Evolutionary conservation across 2,113 vertebrate genomes (phyloP).

Genomic region (Pseudorasbora parva): DNA sequence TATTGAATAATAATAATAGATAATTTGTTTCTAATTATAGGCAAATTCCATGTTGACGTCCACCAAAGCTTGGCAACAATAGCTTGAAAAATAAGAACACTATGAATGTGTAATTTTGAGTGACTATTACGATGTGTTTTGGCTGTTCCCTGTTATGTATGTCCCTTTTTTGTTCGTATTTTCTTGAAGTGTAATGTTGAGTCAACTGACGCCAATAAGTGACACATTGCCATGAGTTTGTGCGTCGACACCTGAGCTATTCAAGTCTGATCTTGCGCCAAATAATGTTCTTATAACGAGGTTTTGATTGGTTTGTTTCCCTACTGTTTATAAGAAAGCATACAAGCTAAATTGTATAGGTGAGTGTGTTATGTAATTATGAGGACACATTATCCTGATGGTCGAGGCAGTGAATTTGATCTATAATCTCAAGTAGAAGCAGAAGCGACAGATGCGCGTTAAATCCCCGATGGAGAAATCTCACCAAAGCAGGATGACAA

Average conservation of each 20-base stretch:
- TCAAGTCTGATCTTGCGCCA: not conserved
- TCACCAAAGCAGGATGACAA: conserved; percentile 12
- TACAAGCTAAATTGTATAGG: not conserved
- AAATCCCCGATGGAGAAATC: conserved; percentile 16
- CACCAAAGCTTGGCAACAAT: not conserved
- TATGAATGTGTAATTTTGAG: not conserved
- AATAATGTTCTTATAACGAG: not conserved
- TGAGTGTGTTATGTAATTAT: conserved; percentile 12
- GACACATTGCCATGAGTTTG: not conserved
- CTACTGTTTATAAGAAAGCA: not conserved
- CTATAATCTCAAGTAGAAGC: not conserved
- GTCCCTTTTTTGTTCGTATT: not conserved
- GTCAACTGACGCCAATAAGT: not conserved
- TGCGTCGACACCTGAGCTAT: not conserved
- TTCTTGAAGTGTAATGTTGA: not conserved
- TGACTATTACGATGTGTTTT: not conserved
- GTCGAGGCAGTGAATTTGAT: not conserved
- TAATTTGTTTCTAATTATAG: not conserved
- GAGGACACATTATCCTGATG: not conserved
- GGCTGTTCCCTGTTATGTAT: not conserved
- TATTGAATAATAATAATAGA: not conserved
- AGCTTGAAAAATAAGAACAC: not conserved
- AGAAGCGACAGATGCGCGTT: conserved; percentile 7
- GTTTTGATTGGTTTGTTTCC: conserved; percentile 6
- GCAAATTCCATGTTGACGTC: not conserved